phyloP scores from a whole-genome alignment of 2,113 vertebrate genomes.

The Aspidoscelis tigris region DNA sequence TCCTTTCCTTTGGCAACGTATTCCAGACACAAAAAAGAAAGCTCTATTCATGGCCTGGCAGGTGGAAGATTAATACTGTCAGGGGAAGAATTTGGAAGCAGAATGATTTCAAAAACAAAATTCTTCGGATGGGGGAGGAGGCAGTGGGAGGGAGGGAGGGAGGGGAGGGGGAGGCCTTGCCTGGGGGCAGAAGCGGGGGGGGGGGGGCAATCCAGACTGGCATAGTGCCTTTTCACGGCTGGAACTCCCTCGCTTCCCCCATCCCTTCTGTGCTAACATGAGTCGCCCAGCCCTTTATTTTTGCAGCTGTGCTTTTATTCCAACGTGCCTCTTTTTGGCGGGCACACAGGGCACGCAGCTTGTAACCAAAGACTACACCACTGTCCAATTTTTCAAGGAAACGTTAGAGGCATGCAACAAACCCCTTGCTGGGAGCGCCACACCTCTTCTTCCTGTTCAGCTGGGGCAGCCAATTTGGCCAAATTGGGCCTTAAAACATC shows the following conservation, averaged over 20 bases:
- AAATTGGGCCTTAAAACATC: conserved; percentile 12
- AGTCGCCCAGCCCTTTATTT: conserved; percentile 37
- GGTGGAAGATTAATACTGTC: conserved; percentile 65
- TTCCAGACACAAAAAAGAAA: conserved; percentile 50
- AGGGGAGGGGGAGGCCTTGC: conserved; percentile 34
- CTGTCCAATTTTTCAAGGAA: conserved; percentile 60
- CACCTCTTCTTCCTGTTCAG: conserved; percentile 49
- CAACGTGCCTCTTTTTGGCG: conserved; percentile 29
- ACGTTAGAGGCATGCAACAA: conserved; percentile 40
- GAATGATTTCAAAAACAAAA: conserved; percentile 68
- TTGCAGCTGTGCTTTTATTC: conserved; percentile 48
- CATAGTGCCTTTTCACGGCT: conserved; percentile 27
- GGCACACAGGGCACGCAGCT: conserved; percentile 49
- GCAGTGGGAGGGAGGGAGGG: conserved; percentile 19
- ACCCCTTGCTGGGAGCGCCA: conserved; percentile 46
- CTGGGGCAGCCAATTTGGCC: conserved; percentile 35
- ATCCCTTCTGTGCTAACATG: conserved; percentile 50
- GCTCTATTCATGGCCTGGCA: conserved; percentile 64
- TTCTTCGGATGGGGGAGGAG: conserved; percentile 28
- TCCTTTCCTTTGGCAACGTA: conserved; percentile 49
- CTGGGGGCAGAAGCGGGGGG: conserved; percentile 42
- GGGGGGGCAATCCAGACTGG: conserved; percentile 57
- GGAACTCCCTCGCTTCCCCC: conserved; percentile 37
- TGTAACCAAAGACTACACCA: conserved; percentile 45
- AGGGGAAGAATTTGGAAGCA: conserved; percentile 66